Conservation (phyloP, 1,140 invertebrate genomes). For the Drosophila tristis region DNA sequence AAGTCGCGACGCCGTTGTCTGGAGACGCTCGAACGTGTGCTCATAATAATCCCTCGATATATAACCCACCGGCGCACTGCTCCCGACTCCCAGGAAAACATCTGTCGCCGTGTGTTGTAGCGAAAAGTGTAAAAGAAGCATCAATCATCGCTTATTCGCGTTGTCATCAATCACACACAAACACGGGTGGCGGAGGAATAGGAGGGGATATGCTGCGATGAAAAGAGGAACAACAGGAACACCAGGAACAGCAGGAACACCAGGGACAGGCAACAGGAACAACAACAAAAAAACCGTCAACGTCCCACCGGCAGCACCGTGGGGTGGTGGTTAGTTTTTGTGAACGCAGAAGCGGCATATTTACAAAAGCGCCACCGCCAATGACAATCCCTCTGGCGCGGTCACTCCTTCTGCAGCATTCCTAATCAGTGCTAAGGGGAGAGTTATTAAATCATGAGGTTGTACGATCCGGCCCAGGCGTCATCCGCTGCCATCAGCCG, state of each 20-base stretch:
- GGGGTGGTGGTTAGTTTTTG: conserved; percentile 59
- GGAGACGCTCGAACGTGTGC: conserved; percentile 77
- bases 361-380: conserved; percentile 46
- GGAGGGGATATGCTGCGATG: conserved; percentile 48
- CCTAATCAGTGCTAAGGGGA: conserved; percentile 49
- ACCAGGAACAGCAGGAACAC: conserved; percentile 32
- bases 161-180: conserved; percentile 79
- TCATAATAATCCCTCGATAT: conserved; percentile 68
- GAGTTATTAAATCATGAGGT: conserved; percentile 81
- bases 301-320: conserved; percentile 36
- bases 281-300: conserved; percentile 3
- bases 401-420: conserved; percentile 34
- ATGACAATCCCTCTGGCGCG: neutral
- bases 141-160: conserved; percentile 83
- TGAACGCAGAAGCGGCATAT: conserved; percentile 14
- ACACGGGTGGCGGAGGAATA: conserved; percentile 6
- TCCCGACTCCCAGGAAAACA: conserved; percentile 60
- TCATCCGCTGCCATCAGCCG: conserved; percentile 12
- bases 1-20: conserved; percentile 49
- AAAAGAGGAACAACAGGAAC: conserved; percentile 36
- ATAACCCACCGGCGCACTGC: conserved; percentile 2
- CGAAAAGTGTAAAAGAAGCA: conserved; percentile 83
- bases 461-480: conserved; percentile 57
- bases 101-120: conserved; percentile 78
- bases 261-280: conserved; percentile 40